Conservation (phyloP, 2,113 vertebrate species). For the Phrynosoma blainvillii region DNA sequence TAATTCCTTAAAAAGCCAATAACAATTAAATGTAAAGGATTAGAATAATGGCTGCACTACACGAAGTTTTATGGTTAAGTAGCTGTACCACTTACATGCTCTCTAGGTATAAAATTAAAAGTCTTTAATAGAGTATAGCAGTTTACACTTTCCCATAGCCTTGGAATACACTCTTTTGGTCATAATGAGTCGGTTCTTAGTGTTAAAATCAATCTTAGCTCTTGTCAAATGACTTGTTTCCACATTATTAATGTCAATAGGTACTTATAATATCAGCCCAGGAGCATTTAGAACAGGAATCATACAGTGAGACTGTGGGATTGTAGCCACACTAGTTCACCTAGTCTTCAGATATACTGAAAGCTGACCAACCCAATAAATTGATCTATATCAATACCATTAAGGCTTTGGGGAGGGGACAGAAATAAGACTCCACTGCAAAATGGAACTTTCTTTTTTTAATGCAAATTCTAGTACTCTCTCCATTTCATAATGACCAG, state of each 20-base stretch:
- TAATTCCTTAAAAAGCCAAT: conserved; percentile 48
- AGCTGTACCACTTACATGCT: conserved; percentile 40
- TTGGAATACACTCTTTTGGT: conserved; percentile 20
- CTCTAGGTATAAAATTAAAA: conserved; percentile 54
- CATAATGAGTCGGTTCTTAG: conserved; percentile 27
- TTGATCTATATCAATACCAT: too few species aligned
- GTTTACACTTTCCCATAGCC: conserved; percentile 18
- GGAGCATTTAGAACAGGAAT: background rate
- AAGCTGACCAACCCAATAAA: too few species aligned
- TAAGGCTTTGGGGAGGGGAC: too few species aligned
- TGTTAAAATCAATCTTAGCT: conserved; percentile 40
- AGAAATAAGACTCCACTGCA: too few species aligned
- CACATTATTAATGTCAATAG: conserved; percentile 26
- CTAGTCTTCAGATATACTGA: background rate
- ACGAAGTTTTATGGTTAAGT: conserved; percentile 64
- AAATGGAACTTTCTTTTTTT: too few species aligned
- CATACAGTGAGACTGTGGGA: background rate
- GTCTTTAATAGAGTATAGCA: conserved; percentile 7
- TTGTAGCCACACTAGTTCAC: background rate
- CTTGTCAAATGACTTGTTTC: conserved; percentile 53
- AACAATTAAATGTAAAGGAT: conserved; percentile 54
- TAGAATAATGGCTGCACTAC: conserved; percentile 62
- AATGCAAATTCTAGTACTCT: too few species aligned
- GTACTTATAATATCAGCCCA: conserved; percentile 20
- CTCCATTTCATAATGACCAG: too few species aligned